phyloP scores from a whole-genome alignment of 1,140 invertebrate species.

The Apis florea region DNA sequence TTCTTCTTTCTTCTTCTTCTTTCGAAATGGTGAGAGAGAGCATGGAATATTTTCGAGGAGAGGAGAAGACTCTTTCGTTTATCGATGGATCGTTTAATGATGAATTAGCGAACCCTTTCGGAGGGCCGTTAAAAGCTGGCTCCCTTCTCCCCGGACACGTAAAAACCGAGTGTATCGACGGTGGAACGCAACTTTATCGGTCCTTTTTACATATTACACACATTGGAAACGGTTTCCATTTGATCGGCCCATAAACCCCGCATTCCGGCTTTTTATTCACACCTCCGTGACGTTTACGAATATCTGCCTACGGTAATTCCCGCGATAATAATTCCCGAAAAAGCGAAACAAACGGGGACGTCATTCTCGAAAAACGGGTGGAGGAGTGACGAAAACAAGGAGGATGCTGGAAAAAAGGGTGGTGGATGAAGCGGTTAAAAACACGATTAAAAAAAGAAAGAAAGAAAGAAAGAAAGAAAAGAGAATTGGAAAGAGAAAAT shows the following conservation, averaged over 20 bases:
- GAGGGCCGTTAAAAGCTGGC: background rate
- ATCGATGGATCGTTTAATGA: background rate
- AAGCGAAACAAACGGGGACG: constrained; percentile 23
- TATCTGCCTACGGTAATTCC: constrained; percentile 13
- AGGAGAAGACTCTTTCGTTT: background rate
- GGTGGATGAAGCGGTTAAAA: too few species aligned
- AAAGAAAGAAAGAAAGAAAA: background rate
- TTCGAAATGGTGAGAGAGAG: background rate
- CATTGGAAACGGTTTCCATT: constrained; percentile 12
- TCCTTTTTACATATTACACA: constrained; percentile 36
- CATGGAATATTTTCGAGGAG: background rate
- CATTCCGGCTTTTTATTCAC: constrained; percentile 6
- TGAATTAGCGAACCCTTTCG: background rate
- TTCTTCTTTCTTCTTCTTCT: background rate
- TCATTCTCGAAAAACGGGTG: constrained; percentile 28
- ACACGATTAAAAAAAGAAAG: background rate
- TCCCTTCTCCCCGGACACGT: too few species aligned
- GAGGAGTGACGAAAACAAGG: constrained; percentile 12
- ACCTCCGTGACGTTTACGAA: constrained; percentile 26
- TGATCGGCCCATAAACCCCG: constrained; percentile 32
- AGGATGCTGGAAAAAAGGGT: too few species aligned
- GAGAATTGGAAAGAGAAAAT: background rate
- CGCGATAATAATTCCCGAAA: constrained; percentile 27
- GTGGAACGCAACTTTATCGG: constrained; percentile 21
- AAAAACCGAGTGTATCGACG: constrained; percentile 10